Base-by-base conservation (phyloP, 2,113 vertebrate genomes). In the Aegotheles bennettii region DNA sequence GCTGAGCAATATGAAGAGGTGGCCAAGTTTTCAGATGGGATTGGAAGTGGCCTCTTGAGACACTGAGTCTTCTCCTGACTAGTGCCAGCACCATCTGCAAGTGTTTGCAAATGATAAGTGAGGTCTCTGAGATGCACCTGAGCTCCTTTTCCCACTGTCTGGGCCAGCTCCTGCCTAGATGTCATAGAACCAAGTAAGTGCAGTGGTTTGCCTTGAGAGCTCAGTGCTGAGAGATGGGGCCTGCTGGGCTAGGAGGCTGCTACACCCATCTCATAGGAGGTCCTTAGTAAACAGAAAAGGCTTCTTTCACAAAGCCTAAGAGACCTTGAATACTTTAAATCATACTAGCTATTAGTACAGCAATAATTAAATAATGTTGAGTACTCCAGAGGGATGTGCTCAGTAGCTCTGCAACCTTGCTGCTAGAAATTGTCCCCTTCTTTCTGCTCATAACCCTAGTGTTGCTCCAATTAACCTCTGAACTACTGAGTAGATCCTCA, bases 281-380 rank as follows among this genome's bases (percentile, higher is more conserved):
- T 68, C 38, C 53, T 80, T 68, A 53, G 60, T 45, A 74, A 43
- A 0, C 7, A 74, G 15, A 53, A 56, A 76, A 79, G 10, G 3
- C 87, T 90, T 89, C 60, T 81, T 81, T 51, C 31, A 48, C 29
- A 78, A 87, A 76, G 61, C 88, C 77, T 86, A 35, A 65, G 53
- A 95, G 83, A 89, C 38, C 64, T 38, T 16, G 45, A 84, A 42
- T 65, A 79, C 16, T 84, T 96, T 82, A 84, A 93, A 87, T 89
- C 61, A 57, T 14, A 36, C 24, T 13, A 87, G 48, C 53, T 92
- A 69, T 92, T 92, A 88, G 40, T 48, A 29, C 61, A 86, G 69
- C 48, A 75, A 43, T 87, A 89, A 96, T 87, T 90, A 89, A 96
- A 96, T 87, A 90, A 90, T 71, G 61, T 38, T 47, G 56, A 84